Evolutionary conservation across 64 coral and sea anemone genomes (phyloP), one percentile per base, ranked within the genome.

Genomic region (Orbicella faveolata): DNA sequence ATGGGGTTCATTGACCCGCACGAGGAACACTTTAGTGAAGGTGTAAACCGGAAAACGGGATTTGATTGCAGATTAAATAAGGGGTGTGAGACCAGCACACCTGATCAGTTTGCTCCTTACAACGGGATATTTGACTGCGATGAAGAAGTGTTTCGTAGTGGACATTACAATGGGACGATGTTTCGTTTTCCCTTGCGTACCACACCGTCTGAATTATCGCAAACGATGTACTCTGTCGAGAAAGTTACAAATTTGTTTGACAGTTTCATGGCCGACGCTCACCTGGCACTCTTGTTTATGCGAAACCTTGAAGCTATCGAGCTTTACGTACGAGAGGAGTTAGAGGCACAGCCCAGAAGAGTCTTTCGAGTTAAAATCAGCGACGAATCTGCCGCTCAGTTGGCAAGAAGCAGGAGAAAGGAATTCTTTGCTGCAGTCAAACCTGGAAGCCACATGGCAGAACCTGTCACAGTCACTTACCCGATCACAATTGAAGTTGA

Each of bases 251-350:
- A 69, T 16, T 79, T 98, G 30, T 94, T 94, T 77, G 75, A 92
- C 8, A 92, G 92, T 52, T 98, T 98, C 51, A 77, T 86, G 76
- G 89, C 52, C 0, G 96, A 98, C 65, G 92, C 96, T 67, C 79
- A 83, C 48, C 66, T 94, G 33, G 89, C 66, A 33, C 72, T 98
- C n/a, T 86, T 94, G 10, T 98, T 98, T 66, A 55, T 98, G 74
- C 94, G 91, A 74, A 89, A 84, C 72, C 86, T 94, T 18, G 96
- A 98, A 30, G 83, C 88, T 1, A 94, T 98, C 35, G 80, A 94
- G 73, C 67, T 98, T 51, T 94, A 92, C 66, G 75, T 63, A 11
- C 66, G 89, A 55, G 66, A 92, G 6, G 84, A 78, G 74, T 63
- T 23, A 64, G 86, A 73, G 25, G 15, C 21, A 67, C 54, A 64